Percentiles rank a stretch among this genome's conserved stretches.
These are phyloP conservation scores for Papilio polytes DNA, from an alignment of 1,140 invertebrate species.

Conservation along the genomic window DNA sequence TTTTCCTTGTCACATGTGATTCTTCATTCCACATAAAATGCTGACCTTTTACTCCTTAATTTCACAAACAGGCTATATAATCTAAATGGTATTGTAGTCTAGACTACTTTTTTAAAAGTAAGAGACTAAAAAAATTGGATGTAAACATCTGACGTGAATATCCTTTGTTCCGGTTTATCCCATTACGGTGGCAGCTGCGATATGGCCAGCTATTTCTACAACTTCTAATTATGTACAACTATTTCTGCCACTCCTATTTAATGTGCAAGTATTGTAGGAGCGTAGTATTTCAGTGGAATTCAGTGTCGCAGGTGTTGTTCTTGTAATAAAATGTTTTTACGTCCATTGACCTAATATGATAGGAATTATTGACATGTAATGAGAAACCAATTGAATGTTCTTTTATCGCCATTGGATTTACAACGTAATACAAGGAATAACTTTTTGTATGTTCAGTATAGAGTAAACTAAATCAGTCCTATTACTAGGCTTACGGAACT, in stretches of 20 bases:
- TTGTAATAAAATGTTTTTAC: background rate
- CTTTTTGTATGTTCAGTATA: background rate
- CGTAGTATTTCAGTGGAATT: background rate
- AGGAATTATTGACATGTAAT: background rate
- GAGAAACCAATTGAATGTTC: background rate
- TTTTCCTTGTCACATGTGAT: too few species aligned
- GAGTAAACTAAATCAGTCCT: background rate
- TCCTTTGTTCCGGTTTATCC: slow-evolving; percentile 9
- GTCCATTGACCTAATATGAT: background rate
- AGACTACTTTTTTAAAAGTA: background rate
- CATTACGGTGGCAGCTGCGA: slow-evolving; percentile 12
- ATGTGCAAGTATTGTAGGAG: slow-evolving; percentile 3
- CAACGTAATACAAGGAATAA: background rate
- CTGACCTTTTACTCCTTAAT: too few species aligned
- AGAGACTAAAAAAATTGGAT: background rate
- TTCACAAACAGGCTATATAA: too few species aligned
- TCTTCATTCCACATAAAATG: too few species aligned
- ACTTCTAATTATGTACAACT: slow-evolving; percentile 12
- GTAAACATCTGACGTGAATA: background rate
- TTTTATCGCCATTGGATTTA: background rate
- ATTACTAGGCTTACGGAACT: background rate
- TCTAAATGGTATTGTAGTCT: background rate
- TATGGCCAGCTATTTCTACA: background rate
- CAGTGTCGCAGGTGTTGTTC: background rate
- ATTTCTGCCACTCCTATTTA: slow-evolving; percentile 15